Evolutionary conservation across 2,797 vertebrate genomes (phyloP).

Genomic region (Lateolabrax maculatus): DNA sequence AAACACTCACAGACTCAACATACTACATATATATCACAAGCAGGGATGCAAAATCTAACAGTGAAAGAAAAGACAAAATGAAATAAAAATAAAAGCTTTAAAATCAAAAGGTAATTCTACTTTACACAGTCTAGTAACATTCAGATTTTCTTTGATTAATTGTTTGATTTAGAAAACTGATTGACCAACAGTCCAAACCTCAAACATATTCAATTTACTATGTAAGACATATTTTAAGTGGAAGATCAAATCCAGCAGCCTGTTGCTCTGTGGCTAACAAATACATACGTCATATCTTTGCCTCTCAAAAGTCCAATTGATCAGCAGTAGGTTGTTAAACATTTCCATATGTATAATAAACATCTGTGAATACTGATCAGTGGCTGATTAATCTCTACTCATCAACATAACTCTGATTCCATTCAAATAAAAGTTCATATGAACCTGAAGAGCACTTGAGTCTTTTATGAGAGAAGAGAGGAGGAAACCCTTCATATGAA

Average conservation of each 20-base stretch:
- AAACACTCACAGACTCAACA: slow-evolving; percentile 31
- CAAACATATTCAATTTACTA: neutral
- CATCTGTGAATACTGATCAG: slow-evolving; percentile 26
- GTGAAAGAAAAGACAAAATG: too few relatives aligned
- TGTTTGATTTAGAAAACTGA: neutral
- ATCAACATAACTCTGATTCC: slow-evolving; percentile 48
- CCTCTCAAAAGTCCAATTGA: neutral
- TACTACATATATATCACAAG: neutral
- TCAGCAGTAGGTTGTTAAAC: neutral
- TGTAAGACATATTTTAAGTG: neutral
- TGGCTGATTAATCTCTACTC: slow-evolving; percentile 22
- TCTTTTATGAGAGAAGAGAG: slow-evolving; percentile 48
- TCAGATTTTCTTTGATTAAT: neutral
- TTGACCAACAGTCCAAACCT: neutral
- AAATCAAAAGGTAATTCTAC: neutral
- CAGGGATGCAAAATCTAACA: neutral
- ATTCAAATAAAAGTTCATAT: slow-evolving; percentile 49
- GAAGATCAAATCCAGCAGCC: slow-evolving; percentile 5
- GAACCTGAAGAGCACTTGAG: slow-evolving; percentile 49
- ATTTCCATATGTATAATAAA: slow-evolving; percentile 35
- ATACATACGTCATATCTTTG: neutral
- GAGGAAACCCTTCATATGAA: slow-evolving; percentile 40
- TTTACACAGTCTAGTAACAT: neutral
- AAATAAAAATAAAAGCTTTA: neutral
- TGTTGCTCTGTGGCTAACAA: slow-evolving; percentile 6